These are phyloP conservation scores for Rhopalosiphum padi DNA, from an alignment of 1,140 invertebrate species.

Conservation along the genomic window DNA sequence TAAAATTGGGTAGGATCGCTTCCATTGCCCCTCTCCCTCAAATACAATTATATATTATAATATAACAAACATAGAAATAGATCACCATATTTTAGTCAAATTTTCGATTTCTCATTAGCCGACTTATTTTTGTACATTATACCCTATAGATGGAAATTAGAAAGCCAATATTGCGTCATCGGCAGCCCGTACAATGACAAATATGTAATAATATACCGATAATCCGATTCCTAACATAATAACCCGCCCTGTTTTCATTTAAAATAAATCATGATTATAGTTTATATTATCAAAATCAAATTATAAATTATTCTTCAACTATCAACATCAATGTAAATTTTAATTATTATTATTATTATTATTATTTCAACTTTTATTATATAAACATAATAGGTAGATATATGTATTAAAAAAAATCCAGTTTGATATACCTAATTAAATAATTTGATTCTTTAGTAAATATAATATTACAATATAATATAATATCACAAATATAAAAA, in stretches of 20 bases:
- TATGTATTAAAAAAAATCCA: no score
- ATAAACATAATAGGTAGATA: no score
- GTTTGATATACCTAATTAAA: no score
- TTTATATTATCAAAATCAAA: background rate
- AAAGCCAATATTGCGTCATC: background rate
- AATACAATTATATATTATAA: background rate
- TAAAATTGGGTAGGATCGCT: no score
- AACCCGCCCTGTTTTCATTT: background rate
- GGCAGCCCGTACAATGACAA: background rate
- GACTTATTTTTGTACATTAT: background rate
- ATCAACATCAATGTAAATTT: background rate
- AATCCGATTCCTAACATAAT: background rate
- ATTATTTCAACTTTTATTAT: no score
- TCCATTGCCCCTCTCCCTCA: background rate
- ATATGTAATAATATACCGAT: background rate
- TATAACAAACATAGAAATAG: background rate
- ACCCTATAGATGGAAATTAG: background rate
- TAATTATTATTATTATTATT: no score
- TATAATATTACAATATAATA: background rate
- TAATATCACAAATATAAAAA: no score
- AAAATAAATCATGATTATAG: background rate
- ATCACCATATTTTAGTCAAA: background rate
- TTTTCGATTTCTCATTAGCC: background rate
- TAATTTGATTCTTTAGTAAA: background rate
- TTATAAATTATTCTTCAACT: background rate